Evolutionary conservation across 1,140 invertebrate species (phyloP).

Genomic region (Caenorhabditis inopinata): DNA sequence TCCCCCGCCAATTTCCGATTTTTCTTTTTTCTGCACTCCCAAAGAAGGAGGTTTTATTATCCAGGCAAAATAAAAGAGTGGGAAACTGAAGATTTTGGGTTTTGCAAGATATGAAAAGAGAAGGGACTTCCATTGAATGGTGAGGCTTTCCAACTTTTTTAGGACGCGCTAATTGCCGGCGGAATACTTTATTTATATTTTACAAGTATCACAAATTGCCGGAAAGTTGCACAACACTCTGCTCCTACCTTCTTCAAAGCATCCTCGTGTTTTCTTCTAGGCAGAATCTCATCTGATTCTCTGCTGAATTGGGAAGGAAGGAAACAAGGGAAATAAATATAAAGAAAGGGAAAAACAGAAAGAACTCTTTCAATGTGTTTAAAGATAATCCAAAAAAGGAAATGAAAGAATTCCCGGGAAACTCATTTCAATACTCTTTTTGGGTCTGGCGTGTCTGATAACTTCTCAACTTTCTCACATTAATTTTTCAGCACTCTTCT

Average conservation of each 20-base stretch:
- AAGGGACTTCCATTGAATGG: conserved; percentile 8
- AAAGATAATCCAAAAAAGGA: conserved; percentile 5
- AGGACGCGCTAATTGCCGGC: background rate
- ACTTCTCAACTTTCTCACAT: background rate
- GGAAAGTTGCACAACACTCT: conserved; percentile 7
- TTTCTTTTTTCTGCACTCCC: background rate
- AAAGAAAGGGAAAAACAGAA: background rate
- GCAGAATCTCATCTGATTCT: background rate
- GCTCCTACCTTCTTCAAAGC: background rate
- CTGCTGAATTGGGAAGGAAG: background rate
- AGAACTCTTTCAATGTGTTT: background rate
- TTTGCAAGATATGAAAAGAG: conserved; percentile 14
- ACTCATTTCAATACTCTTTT: background rate
- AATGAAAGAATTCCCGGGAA: background rate
- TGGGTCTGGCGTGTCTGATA: background rate
- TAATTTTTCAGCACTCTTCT: too few relatives aligned
- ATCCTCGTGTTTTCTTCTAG: background rate
- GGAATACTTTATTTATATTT: background rate
- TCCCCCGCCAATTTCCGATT: background rate
- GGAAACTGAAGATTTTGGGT: background rate
- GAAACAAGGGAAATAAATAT: background rate
- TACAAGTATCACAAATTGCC: conserved; percentile 31
- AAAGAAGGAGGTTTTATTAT: background rate
- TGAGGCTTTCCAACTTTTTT: background rate
- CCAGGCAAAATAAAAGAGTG: background rate